phyloP scores from a whole-genome alignment of 2,888 invertebrate species.

The Hartigia nigra region DNA sequence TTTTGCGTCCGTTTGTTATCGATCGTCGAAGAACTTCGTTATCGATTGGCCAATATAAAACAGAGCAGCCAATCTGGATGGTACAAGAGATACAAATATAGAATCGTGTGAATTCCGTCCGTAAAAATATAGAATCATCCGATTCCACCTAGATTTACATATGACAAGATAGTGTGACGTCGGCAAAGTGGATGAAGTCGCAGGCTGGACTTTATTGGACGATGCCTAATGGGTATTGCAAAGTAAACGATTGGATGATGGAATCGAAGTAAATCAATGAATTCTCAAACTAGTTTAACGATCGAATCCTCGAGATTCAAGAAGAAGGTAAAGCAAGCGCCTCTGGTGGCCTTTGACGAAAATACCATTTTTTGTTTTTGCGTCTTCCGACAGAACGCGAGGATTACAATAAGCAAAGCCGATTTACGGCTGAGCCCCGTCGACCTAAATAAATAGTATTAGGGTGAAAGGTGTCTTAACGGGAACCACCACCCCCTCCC shows the following conservation, averaged over 20 bases:
- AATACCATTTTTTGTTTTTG: background rate
- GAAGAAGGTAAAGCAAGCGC: background rate
- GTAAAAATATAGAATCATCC: too few species aligned
- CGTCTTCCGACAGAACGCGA: background rate
- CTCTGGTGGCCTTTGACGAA: background rate
- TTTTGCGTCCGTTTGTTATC: too few species aligned
- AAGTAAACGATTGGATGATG: background rate
- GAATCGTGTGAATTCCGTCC: too few species aligned
- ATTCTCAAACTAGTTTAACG: background rate
- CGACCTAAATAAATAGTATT: conserved; percentile 8
- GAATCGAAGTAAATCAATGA: background rate
- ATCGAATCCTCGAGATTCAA: background rate
- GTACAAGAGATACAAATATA: background rate
- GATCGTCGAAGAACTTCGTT: too few species aligned
- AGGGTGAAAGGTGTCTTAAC: background rate
- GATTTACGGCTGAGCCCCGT: background rate
- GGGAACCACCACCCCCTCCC: background rate
- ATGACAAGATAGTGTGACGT: background rate
- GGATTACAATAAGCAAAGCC: conserved; percentile 7
- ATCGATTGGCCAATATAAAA: background rate
- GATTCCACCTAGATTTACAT: background rate
- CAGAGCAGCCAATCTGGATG: background rate
- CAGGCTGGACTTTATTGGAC: background rate
- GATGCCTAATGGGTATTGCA: background rate
- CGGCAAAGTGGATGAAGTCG: background rate